Evolutionary conservation across 2,888 invertebrate genomes (phyloP), one percentile per base, ranked within the genome.

Genomic region (Drosophila multiciliata): DNA sequence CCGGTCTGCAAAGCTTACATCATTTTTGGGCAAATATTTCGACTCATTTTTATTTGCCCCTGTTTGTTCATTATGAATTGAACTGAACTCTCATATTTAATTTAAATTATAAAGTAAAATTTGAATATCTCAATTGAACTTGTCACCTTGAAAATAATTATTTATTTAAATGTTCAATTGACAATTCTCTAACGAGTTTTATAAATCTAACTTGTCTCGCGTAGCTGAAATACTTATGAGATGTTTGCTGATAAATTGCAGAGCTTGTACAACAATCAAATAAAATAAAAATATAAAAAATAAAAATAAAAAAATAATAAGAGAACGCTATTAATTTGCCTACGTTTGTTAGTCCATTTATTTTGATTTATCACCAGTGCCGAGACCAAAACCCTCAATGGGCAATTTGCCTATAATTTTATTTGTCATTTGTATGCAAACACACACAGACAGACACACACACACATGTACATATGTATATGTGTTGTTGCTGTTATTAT

Each of bases 321-420:
- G 23, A 29, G 17, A 33, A 32, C 35, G 61, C 61, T 66, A 62
- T 73, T 73, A 66, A 73, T 66, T 73, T 73, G 53, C 52, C 33
- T 61, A 23, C 52, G 73, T 61, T 73, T 73, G 74, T 73, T 73
- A 66, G 81, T 58, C 57, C 53, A 79, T 82, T 82, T 85, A 79
- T 82, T 75, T 72, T 79, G 79, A 85, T 82, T 82, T 82, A 73
- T 57, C 59, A 57, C 82, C 79, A 70, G 82, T 73, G 68, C 67
- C 72, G 50, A 26, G 53, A 15, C 61, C 40, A n/a, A 29, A 59
- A 48, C 57, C 66, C 61, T 73, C 73, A 66, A 71, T 64, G 64
- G 72, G 61, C 77, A 76, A 76, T 76, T 76, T 72, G 66, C 49
- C 45, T 73, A 75, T 85, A 85, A 82, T 82, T 82, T 82, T 75